phyloP scores from a whole-genome alignment of 2,888 invertebrate species.

The Cyaniris semiargus region DNA sequence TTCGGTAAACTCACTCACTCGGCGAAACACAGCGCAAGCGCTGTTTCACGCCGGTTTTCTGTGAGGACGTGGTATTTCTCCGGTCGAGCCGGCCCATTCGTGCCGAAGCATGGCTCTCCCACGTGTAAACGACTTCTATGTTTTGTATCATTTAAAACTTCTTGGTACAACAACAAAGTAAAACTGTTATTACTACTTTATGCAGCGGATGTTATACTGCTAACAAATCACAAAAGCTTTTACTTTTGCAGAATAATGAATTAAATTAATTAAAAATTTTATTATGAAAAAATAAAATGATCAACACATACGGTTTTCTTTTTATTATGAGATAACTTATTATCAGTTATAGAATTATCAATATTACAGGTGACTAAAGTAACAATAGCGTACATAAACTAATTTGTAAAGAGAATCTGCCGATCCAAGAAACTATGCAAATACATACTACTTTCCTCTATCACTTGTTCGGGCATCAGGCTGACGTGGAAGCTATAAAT shows the following conservation, averaged over 20 bases:
- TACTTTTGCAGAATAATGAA: not conserved
- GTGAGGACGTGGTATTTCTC: too few species aligned
- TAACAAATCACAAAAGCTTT: not conserved
- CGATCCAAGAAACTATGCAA: not conserved
- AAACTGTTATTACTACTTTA: not conserved
- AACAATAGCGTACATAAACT: not conserved
- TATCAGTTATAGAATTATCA: not conserved
- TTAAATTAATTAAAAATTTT: too few species aligned
- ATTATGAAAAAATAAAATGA: not conserved
- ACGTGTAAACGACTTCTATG: constrained; percentile 31
- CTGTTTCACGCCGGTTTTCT: too few species aligned
- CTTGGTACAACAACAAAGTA: constrained; percentile 13
- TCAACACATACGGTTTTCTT: not conserved
- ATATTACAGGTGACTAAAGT: not conserved
- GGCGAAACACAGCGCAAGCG: too few species aligned
- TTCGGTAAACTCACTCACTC: too few species aligned
- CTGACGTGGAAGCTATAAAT: constrained; percentile 26
- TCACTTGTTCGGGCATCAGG: not conserved
- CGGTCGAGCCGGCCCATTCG: too few species aligned
- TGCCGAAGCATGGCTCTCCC: too few species aligned
- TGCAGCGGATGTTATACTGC: not conserved
- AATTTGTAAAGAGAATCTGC: not conserved
- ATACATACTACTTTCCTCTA: constrained; percentile 18
- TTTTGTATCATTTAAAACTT: constrained; percentile 14
- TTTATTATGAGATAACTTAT: not conserved